Evolutionary conservation across 1,140 invertebrate genomes (phyloP), one percentile per base, ranked within the genome.

Genomic region (Papilio polyxenes): DNA sequence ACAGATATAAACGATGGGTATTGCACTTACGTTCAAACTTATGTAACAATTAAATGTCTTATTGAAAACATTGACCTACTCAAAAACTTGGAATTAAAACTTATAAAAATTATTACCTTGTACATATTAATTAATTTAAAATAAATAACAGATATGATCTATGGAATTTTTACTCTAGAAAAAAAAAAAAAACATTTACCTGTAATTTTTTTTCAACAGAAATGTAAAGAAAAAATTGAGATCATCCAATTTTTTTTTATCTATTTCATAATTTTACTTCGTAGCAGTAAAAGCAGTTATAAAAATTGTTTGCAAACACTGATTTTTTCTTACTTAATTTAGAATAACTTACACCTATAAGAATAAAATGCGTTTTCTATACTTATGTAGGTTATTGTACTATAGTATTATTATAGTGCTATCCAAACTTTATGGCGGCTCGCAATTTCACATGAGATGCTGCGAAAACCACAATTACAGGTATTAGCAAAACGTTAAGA

Each of bases 291-390:
- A 59, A 59, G 17, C 0, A 2, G 8, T 59, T 59, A 51, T 51
- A 7, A 44, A 6, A 44, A 44, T 53, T 53, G 15, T 7, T 3
- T 20, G n/a, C 17, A 59, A 59, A 59, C 51, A 53, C 4, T 4
- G 8, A 31, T 31, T 20, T n/a, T 59, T n/a, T 17, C 0, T 13
- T 53, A 17, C 51, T n/a, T 59, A 59, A 59, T 59, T 20, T 13
- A 65, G 23, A 72, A 72, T 17, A 37, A 37, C 65, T 72, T 37
- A 72, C 5, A 17, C 1, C 62, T 65, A 72, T 23, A 72, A 40
- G 31, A 72, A 15, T 72, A 40, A 40, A 72, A 72, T 72, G 65
- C 65, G 65, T 72, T 72, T 13, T n/a, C 6, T 62, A 72, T 8
- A 72, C 5, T 37, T 40, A 72, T 15, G 10, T 56, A 20, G n/a